Base-by-base conservation (phyloP, 2,113 vertebrate species). In the Macquaria australasica region DNA sequence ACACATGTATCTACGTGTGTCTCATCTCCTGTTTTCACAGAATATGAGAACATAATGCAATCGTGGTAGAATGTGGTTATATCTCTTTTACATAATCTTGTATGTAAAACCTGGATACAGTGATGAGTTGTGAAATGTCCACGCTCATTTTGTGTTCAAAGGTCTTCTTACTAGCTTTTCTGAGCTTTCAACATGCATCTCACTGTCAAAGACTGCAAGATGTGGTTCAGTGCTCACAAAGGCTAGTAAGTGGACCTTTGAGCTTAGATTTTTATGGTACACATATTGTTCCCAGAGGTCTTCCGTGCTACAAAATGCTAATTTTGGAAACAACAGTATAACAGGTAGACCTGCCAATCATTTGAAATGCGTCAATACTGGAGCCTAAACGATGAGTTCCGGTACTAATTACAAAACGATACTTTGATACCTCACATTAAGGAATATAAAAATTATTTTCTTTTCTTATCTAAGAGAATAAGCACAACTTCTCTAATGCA, bases 21-120 rank as follows among this genome's bases (percentile, higher is more conserved):
- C 2, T 67, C 28, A 59, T 56, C 31, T 51, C n/a, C n/a, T 6
- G 3, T 83, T 83, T 83, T 55, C n/a, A 39, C 41, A 9, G 81
- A 84, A 71, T 60, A 39, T 50, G 37, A 56, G 1, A 43, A 14
- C 15, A 15, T 23, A 21, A 18, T 25, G 31, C 1, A 55, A 1
- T 20, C 0, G 31, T 23, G 34, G 10, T 4, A 12, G 63, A 16
- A 6, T 34, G 39, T n/a, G n/a, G n/a, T n/a, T n/a, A n/a, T n/a
- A n/a, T n/a, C 31, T 39, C 8, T 16, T 45, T 41, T 0, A 1
- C 2, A 2, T 41, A 3, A 48, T 60, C 18, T 60, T 21, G 9
- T 12, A 28, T 21, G 25, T 34, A 3, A 8, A 45, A 62, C 39
- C 3, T 4, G n/a, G 9, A 74, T 28, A 45, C n/a, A 59, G 28